Evolutionary conservation across 2,797 vertebrate genomes (phyloP), one percentile per base, ranked within the genome.

Genomic region (Rousettus madagascariensis): DNA sequence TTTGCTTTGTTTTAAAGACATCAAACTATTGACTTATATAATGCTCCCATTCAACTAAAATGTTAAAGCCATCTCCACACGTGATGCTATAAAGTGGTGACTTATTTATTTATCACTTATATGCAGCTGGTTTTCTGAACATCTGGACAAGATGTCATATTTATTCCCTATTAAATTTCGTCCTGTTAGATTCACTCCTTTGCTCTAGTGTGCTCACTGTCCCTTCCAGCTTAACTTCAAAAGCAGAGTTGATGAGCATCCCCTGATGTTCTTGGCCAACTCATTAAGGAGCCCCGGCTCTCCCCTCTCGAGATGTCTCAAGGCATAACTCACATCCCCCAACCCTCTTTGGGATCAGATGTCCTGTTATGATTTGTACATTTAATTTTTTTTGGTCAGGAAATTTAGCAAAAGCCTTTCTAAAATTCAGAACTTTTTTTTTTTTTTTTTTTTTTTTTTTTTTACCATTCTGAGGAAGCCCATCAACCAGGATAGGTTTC

Each of bases 141-240:
- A 82, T 53, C 65, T 63, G 55, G 90, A 94, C 57, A 85, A 94
- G 82, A 61, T 24, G n/a, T 33, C 71, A 33, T 88, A 79, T 75
- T 90, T 95, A 75, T 88, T 92, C 66, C 36, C 69, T 83, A 66
- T 57, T 87, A 91, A 65, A 72, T 71, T 78, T 82, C 77, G 90
- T 33, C 65, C 78, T 4, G 2, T 79, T 88, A 63, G 68, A 90
- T 36, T 86, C 20, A 20, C 53, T 38, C 90, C 69, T 75, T 90
- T 85, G 80, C 90, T 95, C 26, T 53, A 79, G 20, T 11, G 36
- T 11, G n/a, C 53, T 94, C 65, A 69, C 66, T 65, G 49, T 30
- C 17, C n/a, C 55, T 75, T 86, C 80, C 87, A 15, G 2, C 51
- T 82, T 66, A 83, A 94, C 88, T 92, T 93, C 92, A 83, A 83